These are phyloP conservation scores for Alces alces DNA, from an alignment of 2,113 vertebrate genomes.

Conservation along the genomic window DNA sequence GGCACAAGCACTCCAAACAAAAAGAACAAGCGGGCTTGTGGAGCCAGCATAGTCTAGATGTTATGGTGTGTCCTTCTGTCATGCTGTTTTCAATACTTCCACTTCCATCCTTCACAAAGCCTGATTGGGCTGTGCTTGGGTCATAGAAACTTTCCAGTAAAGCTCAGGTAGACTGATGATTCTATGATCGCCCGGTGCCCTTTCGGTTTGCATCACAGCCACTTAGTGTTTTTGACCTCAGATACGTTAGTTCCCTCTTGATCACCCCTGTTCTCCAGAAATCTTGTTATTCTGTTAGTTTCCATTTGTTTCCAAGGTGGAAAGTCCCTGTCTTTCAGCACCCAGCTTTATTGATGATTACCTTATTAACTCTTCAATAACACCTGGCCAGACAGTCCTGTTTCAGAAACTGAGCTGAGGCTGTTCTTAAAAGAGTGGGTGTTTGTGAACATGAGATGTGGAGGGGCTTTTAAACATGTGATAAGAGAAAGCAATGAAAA, in stretches of 20 bases:
- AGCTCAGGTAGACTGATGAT: not conserved
- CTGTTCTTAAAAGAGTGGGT: not conserved
- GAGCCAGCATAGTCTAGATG: not conserved
- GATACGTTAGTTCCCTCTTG: not conserved
- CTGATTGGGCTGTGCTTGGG: not conserved
- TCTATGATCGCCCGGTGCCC: not conserved
- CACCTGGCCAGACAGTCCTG: not conserved
- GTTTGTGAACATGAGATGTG: not conserved
- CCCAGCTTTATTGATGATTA: not conserved
- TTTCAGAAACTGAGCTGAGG: not conserved
- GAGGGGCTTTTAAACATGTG: not conserved
- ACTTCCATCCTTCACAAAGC: not conserved
- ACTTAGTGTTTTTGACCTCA: not conserved
- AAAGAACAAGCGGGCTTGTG: not conserved
- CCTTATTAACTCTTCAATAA: not conserved
- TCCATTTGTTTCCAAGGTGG: not conserved
- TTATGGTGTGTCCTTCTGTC: not conserved
- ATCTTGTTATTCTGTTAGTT: not conserved
- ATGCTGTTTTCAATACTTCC: not conserved
- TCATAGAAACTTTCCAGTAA: not conserved
- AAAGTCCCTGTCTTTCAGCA: not conserved
- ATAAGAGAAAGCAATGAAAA: not conserved
- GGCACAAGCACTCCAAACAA: not conserved
- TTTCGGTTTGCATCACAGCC: not conserved
- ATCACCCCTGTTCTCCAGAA: not conserved